Conservation (phyloP, 2,888 invertebrate species). For the Dorcus hopei region DNA sequence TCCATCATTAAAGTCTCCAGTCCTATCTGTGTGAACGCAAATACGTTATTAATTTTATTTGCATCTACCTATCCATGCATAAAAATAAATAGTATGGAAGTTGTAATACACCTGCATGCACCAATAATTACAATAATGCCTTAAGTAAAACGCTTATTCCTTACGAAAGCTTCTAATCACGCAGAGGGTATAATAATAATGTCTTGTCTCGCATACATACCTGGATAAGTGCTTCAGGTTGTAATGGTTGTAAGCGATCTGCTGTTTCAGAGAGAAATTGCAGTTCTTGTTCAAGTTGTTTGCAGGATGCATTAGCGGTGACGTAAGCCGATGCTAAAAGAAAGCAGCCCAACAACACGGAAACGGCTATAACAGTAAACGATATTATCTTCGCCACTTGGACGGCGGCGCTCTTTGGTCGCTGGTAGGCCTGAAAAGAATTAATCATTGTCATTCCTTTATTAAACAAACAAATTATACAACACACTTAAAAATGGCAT, state of each 20-base stretch:
- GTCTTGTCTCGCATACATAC: conserved; percentile 47
- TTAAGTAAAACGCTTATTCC: too few species aligned
- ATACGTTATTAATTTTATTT: too few species aligned
- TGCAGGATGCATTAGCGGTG: conserved; percentile 76
- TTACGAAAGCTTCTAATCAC: too few species aligned
- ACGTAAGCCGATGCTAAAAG: conserved; percentile 82
- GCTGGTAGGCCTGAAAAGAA: conserved; percentile 70
- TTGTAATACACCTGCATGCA: too few species aligned
- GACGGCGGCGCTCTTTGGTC: conserved; percentile 70
- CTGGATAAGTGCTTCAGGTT: conserved; percentile 66
- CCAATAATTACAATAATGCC: too few species aligned
- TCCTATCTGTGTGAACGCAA: too few species aligned
- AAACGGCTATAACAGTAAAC: conserved; percentile 75
- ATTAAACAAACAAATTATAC: too few species aligned
- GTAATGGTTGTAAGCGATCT: conserved; percentile 44
- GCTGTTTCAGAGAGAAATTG: conserved; percentile 66
- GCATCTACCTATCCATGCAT: too few species aligned
- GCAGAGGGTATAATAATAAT: too few species aligned
- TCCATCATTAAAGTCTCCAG: too few species aligned
- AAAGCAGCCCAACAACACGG: conserved; percentile 77
- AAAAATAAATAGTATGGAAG: too few species aligned
- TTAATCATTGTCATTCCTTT: conserved; percentile 1
- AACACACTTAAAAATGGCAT: not conserved
- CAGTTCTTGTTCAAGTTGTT: conserved; percentile 71
- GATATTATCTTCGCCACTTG: conserved; percentile 86